Evolutionary conservation across 2,113 vertebrate genomes (phyloP), one percentile per base, ranked within the genome.

Genomic region (Spea bombifrons): DNA sequence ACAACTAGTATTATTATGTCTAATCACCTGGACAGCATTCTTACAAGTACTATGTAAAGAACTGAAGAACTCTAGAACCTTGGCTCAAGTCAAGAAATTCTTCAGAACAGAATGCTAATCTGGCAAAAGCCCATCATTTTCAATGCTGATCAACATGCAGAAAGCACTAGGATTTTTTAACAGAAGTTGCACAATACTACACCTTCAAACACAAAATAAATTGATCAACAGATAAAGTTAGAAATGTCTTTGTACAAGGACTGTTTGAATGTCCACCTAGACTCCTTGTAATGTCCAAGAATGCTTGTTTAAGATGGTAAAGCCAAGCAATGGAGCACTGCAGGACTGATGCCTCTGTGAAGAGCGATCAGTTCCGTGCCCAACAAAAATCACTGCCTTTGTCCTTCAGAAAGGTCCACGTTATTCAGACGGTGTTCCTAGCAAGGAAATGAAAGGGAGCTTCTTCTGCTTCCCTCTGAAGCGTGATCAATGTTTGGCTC

Each of bases 401-500:
- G 64, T 73, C 64, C 63, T n/a, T 67, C 71, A 8, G 50, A 73
- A 73, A 67, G 6, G 6, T 50, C 71, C 65, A 66, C 53, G 30
- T 53, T 55, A 49, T 72, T 65, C 71, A 48, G 44, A 30, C n/a
- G 16, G 43, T 66, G 76, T 66, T 73, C 50, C 64, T 50, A 73
- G 59, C 73, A 50, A 73, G 77, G 71, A 80, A 67, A 67, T 61
- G 52, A 67, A 67, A 6, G 65, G 43, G 44, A 45, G 70, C 0
- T 13, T 44, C 70, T 78, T 61, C 61, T 59, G 49, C 80, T 69
- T 50, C 64, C 52, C 63, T 68, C 65, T 16, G 70, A 73, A 73
- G 6, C 81, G 2, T 75, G 17, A 68, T 5, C 49, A 52, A 17
- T 17, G 53, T 63, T 86, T 84, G 86, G 83, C 77, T 85, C 84